These are phyloP conservation scores for Willisornis vidua DNA, from an alignment of 2,113 vertebrate species.

Conservation along the genomic window DNA sequence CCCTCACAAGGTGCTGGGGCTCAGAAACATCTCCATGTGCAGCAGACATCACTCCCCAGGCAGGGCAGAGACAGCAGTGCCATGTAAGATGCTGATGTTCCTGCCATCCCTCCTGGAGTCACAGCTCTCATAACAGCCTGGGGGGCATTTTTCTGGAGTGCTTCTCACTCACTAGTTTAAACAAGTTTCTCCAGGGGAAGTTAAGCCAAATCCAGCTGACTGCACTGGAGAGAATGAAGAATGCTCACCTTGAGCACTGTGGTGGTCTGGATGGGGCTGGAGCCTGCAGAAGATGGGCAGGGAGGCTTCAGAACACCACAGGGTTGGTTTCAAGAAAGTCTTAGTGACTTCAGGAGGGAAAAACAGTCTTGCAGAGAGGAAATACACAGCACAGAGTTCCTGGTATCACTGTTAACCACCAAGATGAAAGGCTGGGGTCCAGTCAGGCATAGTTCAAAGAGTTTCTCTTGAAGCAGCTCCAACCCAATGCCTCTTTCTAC, in stretches of 20 bases:
- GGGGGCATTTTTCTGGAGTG: fast-evolving
- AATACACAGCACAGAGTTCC: background rate
- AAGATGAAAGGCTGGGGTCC: background rate
- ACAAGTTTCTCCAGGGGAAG: background rate
- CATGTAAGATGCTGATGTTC: fast-evolving
- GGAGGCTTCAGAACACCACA: background rate
- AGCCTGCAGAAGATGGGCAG: background rate
- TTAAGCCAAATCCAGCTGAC: background rate
- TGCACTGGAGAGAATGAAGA: background rate
- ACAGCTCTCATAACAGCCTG: background rate
- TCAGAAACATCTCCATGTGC: background rate
- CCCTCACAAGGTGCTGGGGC: background rate
- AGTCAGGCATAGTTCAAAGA: background rate
- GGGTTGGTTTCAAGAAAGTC: background rate
- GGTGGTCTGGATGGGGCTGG: background rate
- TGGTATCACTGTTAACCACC: background rate
- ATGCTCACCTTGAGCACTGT: fast-evolving
- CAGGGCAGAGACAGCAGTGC: background rate
- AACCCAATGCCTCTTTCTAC: background rate
- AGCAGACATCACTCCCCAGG: background rate
- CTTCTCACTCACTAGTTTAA: background rate
- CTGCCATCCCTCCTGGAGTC: background rate
- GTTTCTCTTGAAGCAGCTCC: background rate
- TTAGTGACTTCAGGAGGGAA: background rate
- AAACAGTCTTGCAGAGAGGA: background rate